Evolutionary conservation across 2,888 invertebrate species (phyloP).

Genomic region (Patella pellucida): DNA sequence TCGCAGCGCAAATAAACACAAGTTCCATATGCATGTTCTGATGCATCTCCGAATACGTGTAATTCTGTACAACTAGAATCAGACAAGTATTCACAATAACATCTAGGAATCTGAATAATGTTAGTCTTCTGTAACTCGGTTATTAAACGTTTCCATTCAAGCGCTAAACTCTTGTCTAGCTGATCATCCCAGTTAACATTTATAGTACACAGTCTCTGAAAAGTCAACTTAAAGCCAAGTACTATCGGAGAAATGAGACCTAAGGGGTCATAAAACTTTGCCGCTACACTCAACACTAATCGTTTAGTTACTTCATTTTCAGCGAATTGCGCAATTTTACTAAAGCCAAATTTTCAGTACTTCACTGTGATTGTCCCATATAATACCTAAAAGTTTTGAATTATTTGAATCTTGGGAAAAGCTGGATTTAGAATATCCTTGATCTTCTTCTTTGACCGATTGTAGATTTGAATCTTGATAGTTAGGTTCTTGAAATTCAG

Average conservation of each 20-base stretch:
- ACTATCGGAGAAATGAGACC: background rate
- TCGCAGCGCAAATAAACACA: background rate
- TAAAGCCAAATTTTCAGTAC: background rate
- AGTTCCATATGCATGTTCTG: background rate
- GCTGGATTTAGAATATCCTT: too few species aligned
- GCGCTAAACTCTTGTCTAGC: background rate
- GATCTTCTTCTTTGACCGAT: too few species aligned
- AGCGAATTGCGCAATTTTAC: background rate
- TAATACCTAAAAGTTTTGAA: background rate
- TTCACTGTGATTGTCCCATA: background rate
- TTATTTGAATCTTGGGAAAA: background rate
- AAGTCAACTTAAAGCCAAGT: background rate
- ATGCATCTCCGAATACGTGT: background rate
- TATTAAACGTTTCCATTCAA: background rate
- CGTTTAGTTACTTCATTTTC: background rate
- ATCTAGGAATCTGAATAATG: too few species aligned
- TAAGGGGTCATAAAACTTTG: background rate
- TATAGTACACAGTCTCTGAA: background rate
- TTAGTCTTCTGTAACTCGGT: background rate
- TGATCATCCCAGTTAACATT: too few species aligned
- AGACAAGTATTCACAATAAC: background rate
- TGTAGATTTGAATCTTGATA: too few species aligned
- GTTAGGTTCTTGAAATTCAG: too few species aligned
- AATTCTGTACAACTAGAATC: background rate
- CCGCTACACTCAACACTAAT: background rate